phyloP scores from a whole-genome alignment of 92 coral and sea anemone genomes.

The Parazoanthus atlanticus region DNA sequence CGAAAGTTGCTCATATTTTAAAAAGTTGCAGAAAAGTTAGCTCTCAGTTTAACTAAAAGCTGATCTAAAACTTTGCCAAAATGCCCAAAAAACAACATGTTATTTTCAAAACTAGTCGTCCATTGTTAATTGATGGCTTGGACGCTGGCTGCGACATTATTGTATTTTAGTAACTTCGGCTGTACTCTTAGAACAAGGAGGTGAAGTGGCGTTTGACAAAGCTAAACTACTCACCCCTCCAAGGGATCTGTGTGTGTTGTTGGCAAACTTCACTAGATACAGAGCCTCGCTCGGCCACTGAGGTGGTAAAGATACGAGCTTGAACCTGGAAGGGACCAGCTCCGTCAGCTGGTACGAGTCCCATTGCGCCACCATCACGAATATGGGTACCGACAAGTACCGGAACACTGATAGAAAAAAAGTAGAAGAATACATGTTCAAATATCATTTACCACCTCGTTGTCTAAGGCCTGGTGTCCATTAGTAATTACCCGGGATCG shows the following conservation, averaged over 20 bases:
- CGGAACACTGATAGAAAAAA: slow-evolving; percentile 66
- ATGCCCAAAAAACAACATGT: too few relatives aligned
- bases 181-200: too few relatives aligned
- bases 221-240: slow-evolving; percentile 70
- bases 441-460: too few relatives aligned
- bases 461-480: too few relatives aligned
- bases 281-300: slow-evolving; percentile 83
- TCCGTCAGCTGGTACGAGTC: slow-evolving; percentile 92
- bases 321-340: slow-evolving; percentile 81
- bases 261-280: slow-evolving; percentile 90
- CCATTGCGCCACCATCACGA: slow-evolving; percentile 99
- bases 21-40: too few relatives aligned
- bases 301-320: slow-evolving; percentile 86
- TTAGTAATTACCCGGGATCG: too few relatives aligned
- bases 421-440: neutral
- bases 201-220: neutral
- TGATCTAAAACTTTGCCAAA: too few relatives aligned
- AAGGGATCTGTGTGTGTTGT: slow-evolving; percentile 94
- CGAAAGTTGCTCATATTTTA: too few relatives aligned
- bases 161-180: neutral
- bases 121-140: too few relatives aligned
- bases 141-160: neutral
- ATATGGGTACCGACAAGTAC: slow-evolving; percentile 87
- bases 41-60: too few relatives aligned
- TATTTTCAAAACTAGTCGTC: too few relatives aligned